Base-by-base conservation (phyloP, 1,140 invertebrate species). In the Nymphalis io region DNA sequence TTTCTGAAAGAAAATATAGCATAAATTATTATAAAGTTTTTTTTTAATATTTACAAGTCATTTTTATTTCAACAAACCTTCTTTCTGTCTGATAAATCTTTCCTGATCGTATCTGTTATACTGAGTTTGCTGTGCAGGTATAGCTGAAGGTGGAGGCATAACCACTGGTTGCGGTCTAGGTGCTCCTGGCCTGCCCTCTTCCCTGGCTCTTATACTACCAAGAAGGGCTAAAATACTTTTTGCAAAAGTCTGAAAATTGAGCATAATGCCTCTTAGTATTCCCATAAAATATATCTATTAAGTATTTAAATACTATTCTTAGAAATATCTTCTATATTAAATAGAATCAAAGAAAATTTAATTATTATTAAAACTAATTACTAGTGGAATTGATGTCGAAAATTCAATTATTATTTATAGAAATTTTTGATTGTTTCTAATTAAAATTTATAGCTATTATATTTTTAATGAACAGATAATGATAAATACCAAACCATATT, bases 61-160 rank as follows among this genome's bases (percentile, higher is more conserved):
- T 3, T 59, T 10, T 1, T 16, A 3, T 48, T 48, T 48, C 18
- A 16, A 5, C 12, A 16, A 53, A 95, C 94, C 94, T 93, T 98
- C 96, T 90, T 97, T 97, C 76, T 96, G 95, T 39, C 95, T 93
- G 83, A 97, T 97, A 87, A 99, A 99, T 82, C 97, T 94, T 93
- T 99, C 98, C 92, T 99, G 98, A 95, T 99, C 98, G 92, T 99
- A 99, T 94, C 98, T 96, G 94, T 98, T 99, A 89, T 99, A 99
- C 79, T 98, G 96, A 18, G 95, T 94, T 60, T 89, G 87, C 64
- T 91, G 89, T 6, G 94, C 87, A 0, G 94, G 93, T 74, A 95
- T 84, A 42, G 93, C 93, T 33, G 95, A 94, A 21, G 95, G 94
- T 53, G 94, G 91, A 2, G 96, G 95, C 40, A 96, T 95, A 0